Percentiles rank a stretch among this genome's conserved stretches.
These are phyloP conservation scores for Acanthosepion pharaonis DNA, from an alignment of 2,888 invertebrate genomes.

Conservation along the genomic window DNA sequence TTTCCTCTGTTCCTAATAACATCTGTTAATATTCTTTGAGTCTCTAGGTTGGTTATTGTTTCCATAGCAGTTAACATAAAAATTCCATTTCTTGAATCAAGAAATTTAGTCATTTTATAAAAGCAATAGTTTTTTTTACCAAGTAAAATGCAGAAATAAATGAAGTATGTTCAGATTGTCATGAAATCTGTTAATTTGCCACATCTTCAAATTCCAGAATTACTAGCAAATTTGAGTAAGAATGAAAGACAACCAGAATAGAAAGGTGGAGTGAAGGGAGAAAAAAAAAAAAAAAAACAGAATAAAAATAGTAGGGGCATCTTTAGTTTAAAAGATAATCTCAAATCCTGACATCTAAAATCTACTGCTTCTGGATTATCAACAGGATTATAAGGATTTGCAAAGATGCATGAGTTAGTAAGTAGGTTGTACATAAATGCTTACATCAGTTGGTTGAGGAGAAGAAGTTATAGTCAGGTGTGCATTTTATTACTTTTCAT, in stretches of 20 bases:
- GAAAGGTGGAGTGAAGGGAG: background rate
- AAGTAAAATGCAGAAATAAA: background rate
- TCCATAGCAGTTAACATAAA: background rate
- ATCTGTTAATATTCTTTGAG: background rate
- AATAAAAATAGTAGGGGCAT: background rate
- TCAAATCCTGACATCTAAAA: background rate
- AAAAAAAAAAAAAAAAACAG: background rate
- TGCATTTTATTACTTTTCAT: background rate
- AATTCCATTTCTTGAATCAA: background rate
- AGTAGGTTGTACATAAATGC: background rate
- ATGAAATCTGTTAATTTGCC: background rate
- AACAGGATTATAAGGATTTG: conserved; percentile 9
- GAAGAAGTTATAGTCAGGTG: background rate
- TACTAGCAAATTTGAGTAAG: background rate
- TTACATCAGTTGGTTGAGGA: background rate
- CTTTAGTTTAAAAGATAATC: background rate
- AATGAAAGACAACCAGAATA: background rate
- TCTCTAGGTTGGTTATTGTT: background rate
- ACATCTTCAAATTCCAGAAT: background rate
- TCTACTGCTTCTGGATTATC: background rate
- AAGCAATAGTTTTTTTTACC: background rate
- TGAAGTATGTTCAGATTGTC: background rate
- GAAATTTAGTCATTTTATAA: background rate
- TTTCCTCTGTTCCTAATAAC: background rate
- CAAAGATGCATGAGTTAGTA: background rate